phyloP scores from a whole-genome alignment of 1,140 invertebrate species.

The Zaprionus kolodkinae region DNA sequence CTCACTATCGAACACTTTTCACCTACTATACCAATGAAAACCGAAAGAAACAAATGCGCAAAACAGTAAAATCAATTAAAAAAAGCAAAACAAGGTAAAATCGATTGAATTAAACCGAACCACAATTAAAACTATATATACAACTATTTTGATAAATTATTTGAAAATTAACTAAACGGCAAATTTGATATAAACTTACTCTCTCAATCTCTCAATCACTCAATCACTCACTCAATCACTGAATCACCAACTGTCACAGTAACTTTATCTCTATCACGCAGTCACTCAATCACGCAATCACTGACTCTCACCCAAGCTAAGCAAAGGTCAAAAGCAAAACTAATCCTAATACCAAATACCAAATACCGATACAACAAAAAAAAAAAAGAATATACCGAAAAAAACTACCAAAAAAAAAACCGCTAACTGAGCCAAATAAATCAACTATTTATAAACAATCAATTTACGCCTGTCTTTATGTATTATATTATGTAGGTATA shows the following conservation, averaged over 20 bases:
- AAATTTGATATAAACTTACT: slow-evolving; percentile 43
- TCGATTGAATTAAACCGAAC: slow-evolving; percentile 30
- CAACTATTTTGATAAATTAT: slow-evolving; percentile 37
- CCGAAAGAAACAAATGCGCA: slow-evolving; percentile 1
- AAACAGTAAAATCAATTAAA: slow-evolving; percentile 14
- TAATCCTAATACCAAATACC: slow-evolving; percentile 32
- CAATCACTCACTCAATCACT: slow-evolving; percentile 56
- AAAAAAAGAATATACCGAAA: slow-evolving; percentile 12
- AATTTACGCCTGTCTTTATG: slow-evolving; percentile 26
- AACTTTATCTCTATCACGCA: slow-evolving; percentile 38
- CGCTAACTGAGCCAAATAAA: slow-evolving; percentile 48
- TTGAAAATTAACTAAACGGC: slow-evolving; percentile 32
- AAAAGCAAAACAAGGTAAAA: slow-evolving; percentile 27
- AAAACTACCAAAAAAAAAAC: slow-evolving; percentile 31
- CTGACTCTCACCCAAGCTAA: slow-evolving; percentile 46
- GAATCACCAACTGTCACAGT: slow-evolving; percentile 41
- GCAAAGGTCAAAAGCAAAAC: slow-evolving; percentile 35
- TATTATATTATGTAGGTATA: slow-evolving; percentile 39
- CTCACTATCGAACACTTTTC: slow-evolving; percentile 36
- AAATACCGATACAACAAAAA: slow-evolving; percentile 14
- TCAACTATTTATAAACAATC: slow-evolving; percentile 38
- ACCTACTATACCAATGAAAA: slow-evolving; percentile 10
- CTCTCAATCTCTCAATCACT: slow-evolving; percentile 30
- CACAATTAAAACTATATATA: slow-evolving; percentile 32
- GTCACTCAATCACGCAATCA: slow-evolving; percentile 45